Evolutionary conservation across 2,113 vertebrate genomes (phyloP).

Genomic region (Prunella himalayana): DNA sequence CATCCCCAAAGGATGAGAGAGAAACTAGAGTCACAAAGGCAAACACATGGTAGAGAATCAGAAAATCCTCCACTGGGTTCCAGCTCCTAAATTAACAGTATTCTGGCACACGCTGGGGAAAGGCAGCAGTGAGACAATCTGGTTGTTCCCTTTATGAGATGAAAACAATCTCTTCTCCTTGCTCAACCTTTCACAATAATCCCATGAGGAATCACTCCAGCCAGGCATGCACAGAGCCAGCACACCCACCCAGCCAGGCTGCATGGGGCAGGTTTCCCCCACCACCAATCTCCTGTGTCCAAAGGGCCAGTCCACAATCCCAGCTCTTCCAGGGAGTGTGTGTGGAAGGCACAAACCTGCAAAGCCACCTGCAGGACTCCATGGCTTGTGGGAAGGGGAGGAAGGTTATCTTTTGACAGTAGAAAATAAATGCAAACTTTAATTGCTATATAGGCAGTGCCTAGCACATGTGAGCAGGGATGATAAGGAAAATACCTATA

Average conservation of each 20-base stretch:
- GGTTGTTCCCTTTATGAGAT: neutral
- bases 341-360: neutral
- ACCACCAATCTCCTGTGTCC: neutral
- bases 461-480: neutral
- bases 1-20: neutral
- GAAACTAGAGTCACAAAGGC: conserved; percentile 2
- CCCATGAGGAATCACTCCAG: neutral
- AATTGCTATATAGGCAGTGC: neutral
- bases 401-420: neutral
- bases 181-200: neutral
- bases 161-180: neutral
- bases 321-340: neutral
- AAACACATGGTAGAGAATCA: conserved; percentile 11
- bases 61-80: neutral
- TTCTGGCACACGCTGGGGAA: neutral
- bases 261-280: neutral
- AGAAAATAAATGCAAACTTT: neutral
- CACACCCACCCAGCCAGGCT: neutral
- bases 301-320: neutral
- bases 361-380: neutral
- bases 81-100: neutral
- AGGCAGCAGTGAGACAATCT: neutral
- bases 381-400: neutral
- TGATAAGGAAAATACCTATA: conserved; percentile 8
- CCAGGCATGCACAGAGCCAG: neutral